Conservation (phyloP, 1,140 invertebrate species). For the Catajapyx aquilonaris region DNA sequence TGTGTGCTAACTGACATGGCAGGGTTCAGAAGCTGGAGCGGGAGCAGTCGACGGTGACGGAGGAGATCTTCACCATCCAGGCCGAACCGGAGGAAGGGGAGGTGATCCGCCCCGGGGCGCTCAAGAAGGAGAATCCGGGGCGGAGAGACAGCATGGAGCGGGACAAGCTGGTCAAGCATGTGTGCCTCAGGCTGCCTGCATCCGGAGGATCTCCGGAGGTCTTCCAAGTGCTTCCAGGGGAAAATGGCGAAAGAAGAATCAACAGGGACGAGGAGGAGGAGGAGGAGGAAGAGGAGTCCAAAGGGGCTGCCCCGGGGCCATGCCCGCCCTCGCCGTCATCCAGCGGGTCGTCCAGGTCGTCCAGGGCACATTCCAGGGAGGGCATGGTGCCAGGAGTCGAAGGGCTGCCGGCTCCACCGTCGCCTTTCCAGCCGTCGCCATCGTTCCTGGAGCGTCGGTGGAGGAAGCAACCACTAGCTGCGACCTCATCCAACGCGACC, state of each 20-base stretch:
- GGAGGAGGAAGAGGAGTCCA: slow-evolving; percentile 4
- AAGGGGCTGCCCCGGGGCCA: slow-evolving; percentile 2
- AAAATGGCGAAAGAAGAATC: slow-evolving; percentile 6
- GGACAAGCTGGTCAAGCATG: no score
- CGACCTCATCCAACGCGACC: slow-evolving; percentile 2
- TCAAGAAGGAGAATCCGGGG: slow-evolving; percentile 2
- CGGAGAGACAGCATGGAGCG: no score
- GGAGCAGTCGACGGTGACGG: background rate
- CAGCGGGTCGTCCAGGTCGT: slow-evolving; percentile 3
- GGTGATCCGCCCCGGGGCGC: background rate
- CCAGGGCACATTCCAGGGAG: background rate
- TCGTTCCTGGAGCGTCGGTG: background rate
- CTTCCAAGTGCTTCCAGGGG: slow-evolving; percentile 6
- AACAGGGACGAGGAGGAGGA: slow-evolving; percentile 7
- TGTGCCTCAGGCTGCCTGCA: slow-evolving; percentile 4
- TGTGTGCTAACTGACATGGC: slow-evolving; percentile 3
- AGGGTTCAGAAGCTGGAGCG: background rate
- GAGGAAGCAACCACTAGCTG: background rate
- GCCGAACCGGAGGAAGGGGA: background rate
- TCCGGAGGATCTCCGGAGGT: slow-evolving; percentile 5
- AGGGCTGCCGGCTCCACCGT: slow-evolving; percentile 2
- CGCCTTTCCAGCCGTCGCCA: background rate
- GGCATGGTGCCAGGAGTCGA: slow-evolving; percentile 3
- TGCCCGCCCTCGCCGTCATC: slow-evolving; percentile 9
- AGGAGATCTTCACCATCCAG: slow-evolving; percentile 4